phyloP scores from a whole-genome alignment of 2,888 invertebrate species.

The Peribatodes rhomboidaria region DNA sequence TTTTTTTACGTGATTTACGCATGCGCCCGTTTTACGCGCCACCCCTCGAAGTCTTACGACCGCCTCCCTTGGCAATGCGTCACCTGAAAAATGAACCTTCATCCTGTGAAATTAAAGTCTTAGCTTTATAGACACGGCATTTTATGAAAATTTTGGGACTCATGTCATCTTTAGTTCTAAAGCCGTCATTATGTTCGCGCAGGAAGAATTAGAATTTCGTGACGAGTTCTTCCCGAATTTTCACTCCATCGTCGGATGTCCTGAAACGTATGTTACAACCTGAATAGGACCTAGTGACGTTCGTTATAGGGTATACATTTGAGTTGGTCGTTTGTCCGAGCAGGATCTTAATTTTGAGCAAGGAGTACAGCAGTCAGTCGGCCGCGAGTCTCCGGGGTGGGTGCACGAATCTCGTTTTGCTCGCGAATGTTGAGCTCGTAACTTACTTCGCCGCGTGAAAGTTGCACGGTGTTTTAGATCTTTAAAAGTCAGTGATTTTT shows the following conservation, averaged over 20 bases:
- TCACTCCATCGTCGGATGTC: slow-evolving; percentile 57
- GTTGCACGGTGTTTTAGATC: slow-evolving; percentile 31
- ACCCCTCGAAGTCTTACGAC: slow-evolving; percentile 85
- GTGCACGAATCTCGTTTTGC: slow-evolving; percentile 58
- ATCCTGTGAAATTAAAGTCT: slow-evolving; percentile 65
- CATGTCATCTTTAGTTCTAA: slow-evolving; percentile 78
- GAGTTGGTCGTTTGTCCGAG: slow-evolving; percentile 41
- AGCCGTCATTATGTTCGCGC: slow-evolving; percentile 81
- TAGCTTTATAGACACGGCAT: slow-evolving; percentile 61
- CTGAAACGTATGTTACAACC: slow-evolving; percentile 39
- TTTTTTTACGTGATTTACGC: slow-evolving; percentile 77
- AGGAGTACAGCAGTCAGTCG: slow-evolving; percentile 75
- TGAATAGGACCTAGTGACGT: slow-evolving; percentile 54
- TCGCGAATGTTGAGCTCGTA: slow-evolving; percentile 58
- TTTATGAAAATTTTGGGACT: slow-evolving; percentile 69
- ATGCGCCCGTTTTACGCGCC: slow-evolving; percentile 84
- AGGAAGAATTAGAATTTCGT: slow-evolving; percentile 81
- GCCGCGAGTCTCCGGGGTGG: slow-evolving; percentile 73
- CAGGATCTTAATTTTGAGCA: slow-evolving; percentile 67
- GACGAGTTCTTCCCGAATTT: slow-evolving; percentile 68
- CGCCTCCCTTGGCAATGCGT: slow-evolving; percentile 75
- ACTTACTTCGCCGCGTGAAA: slow-evolving; percentile 76
- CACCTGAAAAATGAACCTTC: slow-evolving; percentile 78
- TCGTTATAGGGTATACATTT: slow-evolving; percentile 59
- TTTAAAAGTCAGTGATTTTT: slow-evolving; percentile 39